phyloP scores from a whole-genome alignment of 2,797 vertebrate genomes.

The Erpetoichthys calabaricus region DNA sequence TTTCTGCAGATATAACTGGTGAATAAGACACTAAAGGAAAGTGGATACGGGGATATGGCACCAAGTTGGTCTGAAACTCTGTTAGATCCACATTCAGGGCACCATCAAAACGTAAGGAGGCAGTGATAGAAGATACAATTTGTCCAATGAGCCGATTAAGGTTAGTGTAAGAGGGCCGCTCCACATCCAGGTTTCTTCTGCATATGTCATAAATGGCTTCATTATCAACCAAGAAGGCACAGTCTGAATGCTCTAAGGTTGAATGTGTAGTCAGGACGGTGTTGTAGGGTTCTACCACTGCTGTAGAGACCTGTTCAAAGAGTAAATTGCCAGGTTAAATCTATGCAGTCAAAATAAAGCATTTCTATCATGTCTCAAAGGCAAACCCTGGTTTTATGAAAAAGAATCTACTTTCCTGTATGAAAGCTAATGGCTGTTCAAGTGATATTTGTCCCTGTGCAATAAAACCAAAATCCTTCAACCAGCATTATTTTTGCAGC shows the following conservation, averaged over 20 bases:
- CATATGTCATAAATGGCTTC: conserved; percentile 32
- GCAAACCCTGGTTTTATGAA: too few relatives aligned
- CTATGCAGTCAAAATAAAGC: too few relatives aligned
- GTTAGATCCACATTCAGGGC: conserved; percentile 42
- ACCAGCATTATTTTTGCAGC: too few relatives aligned
- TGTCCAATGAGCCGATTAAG: conserved; percentile 36
- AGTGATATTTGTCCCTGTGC: too few relatives aligned
- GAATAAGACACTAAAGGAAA: conserved; percentile 40
- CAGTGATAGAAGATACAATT: conserved; percentile 43
- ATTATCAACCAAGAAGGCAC: too few relatives aligned
- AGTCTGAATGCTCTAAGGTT: too few relatives aligned
- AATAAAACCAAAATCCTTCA: too few relatives aligned
- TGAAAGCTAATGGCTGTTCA: too few relatives aligned
- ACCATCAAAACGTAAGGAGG: conserved; percentile 41
- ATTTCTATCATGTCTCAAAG: too few relatives aligned
- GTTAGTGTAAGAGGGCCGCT: conserved; percentile 14
- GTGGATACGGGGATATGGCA: conserved; percentile 41
- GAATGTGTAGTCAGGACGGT: conserved; percentile 21
- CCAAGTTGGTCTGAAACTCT: conserved; percentile 44
- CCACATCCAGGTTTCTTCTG: conserved; percentile 38
- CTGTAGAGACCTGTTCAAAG: conserved; percentile 16
- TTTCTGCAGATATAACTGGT: conserved; percentile 35
- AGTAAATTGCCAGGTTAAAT: too few relatives aligned
- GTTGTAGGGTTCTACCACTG: conserved; percentile 23
- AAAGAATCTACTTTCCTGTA: too few relatives aligned